Conservation (phyloP, 2,888 invertebrate species). For the Tipula vernalis region DNA sequence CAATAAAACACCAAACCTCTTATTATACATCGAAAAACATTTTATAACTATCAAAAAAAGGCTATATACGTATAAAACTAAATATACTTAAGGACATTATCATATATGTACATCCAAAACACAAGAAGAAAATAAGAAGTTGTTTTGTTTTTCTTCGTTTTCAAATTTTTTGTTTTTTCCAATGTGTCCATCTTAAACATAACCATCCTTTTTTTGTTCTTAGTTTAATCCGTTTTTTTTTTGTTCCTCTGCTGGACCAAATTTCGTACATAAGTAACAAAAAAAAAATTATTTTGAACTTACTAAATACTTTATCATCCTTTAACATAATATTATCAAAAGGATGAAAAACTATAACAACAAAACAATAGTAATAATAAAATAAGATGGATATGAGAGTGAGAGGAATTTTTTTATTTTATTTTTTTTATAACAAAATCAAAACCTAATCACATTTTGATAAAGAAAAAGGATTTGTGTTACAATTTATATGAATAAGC, state of each 20-base stretch:
- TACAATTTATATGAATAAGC: neutral
- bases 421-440: neutral
- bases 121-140: neutral
- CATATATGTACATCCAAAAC: neutral
- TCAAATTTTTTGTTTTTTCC: neutral
- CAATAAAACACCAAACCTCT: neutral
- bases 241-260: neutral
- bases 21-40: neutral
- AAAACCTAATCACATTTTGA: slow-evolving; percentile 10
- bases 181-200: neutral
- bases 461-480: slow-evolving; percentile 7
- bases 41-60: neutral
- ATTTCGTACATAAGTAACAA: neutral
- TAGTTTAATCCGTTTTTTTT: neutral
- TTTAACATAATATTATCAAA: slow-evolving; percentile 8
- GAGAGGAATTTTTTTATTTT: neutral
- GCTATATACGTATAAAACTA: neutral
- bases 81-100: neutral
- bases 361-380: slow-evolving; percentile 4
- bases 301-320: slow-evolving; percentile 6
- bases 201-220: neutral
- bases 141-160: neutral
- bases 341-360: slow-evolving; percentile 4
- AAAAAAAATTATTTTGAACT: neutral
- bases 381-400: neutral